phyloP scores from a whole-genome alignment of 1,140 invertebrate species.

The Neodiprion virginianus region DNA sequence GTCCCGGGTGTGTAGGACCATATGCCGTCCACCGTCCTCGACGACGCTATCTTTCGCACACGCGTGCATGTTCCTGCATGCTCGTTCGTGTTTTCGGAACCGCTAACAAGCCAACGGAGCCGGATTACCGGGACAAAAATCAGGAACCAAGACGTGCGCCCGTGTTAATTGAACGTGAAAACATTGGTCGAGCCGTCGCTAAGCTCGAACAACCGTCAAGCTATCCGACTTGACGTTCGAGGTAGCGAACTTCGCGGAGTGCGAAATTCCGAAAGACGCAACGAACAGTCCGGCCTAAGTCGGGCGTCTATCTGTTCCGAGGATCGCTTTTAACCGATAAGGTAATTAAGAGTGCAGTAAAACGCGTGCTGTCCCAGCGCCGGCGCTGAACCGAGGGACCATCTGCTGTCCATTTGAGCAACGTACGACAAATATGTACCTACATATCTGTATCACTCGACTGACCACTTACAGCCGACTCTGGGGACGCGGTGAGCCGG shows the following conservation, averaged over 20 bases:
- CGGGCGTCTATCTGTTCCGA: neutral
- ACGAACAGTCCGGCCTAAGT: neutral
- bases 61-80: too few species aligned
- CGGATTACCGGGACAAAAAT: too few species aligned
- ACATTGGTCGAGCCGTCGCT: too few species aligned
- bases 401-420: slow-evolving; percentile 4
- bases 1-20: neutral
- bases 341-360: slow-evolving; percentile 4
- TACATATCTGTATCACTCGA: slow-evolving; percentile 7
- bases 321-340: slow-evolving; percentile 1
- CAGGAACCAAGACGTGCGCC: too few species aligned
- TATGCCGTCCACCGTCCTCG: neutral
- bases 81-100: too few species aligned
- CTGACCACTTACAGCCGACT: neutral
- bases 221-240: too few species aligned
- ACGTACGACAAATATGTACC: slow-evolving; percentile 3
- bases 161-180: too few species aligned
- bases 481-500: neutral
- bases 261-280: too few species aligned
- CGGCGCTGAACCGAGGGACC: neutral
- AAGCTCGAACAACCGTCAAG: too few species aligned
- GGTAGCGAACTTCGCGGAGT: too few species aligned
- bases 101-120: too few species aligned
- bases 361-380: slow-evolving; percentile 1
- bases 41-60: neutral